These are phyloP conservation scores for Hirudo medicinalis DNA, from an alignment of 1,140 invertebrate species.

Conservation along the genomic window DNA sequence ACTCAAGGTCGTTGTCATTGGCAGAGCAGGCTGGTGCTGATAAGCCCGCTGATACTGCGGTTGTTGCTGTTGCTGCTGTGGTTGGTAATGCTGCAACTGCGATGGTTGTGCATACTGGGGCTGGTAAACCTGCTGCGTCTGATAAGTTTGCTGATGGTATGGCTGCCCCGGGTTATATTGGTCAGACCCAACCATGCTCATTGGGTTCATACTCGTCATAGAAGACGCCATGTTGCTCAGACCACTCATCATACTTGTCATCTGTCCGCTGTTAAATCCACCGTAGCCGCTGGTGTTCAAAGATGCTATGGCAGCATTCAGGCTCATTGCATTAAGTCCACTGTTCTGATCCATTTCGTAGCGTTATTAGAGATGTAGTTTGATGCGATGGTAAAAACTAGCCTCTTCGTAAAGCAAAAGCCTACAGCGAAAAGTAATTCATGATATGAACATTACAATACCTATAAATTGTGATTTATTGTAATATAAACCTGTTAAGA, in stretches of 20 bases:
- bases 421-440: no score
- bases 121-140: background rate
- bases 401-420: no score
- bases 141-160: background rate
- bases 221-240: background rate
- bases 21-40: background rate
- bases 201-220: background rate
- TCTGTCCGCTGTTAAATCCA: background rate
- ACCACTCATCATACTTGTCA: slow-evolving; percentile 4
- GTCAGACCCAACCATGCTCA: background rate
- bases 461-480: no score
- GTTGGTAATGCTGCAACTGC: slow-evolving; percentile 3
- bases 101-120: background rate
- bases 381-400: no score
- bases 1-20: background rate
- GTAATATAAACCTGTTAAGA: no score
- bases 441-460: no score
- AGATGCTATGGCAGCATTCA: background rate
- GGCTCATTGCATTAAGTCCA: no score
- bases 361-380: no score
- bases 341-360: no score
- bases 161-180: background rate
- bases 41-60: background rate
- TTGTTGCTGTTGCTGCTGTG: slow-evolving; percentile 7
- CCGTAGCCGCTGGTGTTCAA: background rate